phyloP scores from a whole-genome alignment of 2,888 invertebrate species.

The Agelastica alni region DNA sequence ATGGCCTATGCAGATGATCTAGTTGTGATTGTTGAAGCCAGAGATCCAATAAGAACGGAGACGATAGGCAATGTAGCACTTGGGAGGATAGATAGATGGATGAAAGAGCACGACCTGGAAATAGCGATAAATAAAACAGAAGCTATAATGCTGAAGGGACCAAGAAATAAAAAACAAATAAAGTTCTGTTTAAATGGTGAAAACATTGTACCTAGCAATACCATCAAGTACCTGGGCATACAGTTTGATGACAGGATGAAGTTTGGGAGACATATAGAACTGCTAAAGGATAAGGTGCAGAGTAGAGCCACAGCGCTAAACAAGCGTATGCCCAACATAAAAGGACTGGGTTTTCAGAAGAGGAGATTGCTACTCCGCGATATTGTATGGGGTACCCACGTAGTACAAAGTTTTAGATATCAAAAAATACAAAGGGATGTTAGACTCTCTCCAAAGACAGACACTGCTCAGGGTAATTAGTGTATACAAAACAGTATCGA shows the following conservation, averaged over 20 bases:
- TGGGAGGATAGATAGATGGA: not conserved
- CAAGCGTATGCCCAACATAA: too few species aligned
- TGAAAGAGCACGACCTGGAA: not conserved
- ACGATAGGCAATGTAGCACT: not conserved
- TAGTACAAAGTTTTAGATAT: too few species aligned
- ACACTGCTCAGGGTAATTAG: not conserved
- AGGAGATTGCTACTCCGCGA: slow-evolving; percentile 23
- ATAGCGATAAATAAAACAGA: not conserved
- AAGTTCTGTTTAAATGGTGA: not conserved
- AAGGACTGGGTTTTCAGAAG: slow-evolving; percentile 11
- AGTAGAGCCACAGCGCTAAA: not conserved
- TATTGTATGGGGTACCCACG: too few species aligned
- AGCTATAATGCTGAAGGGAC: not conserved
- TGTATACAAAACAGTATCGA: slow-evolving; percentile 1
- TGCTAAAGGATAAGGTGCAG: not conserved
- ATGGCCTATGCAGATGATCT: too few species aligned
- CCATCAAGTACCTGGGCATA: not conserved
- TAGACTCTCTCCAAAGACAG: slow-evolving; percentile 13
- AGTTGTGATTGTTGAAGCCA: too few species aligned
- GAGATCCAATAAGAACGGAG: too few species aligned
- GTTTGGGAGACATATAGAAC: not conserved
- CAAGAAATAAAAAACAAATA: too few species aligned
- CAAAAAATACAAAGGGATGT: too few species aligned
- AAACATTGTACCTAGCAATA: not conserved
- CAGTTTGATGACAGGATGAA: not conserved